phyloP scores from a whole-genome alignment of 2,888 invertebrate species.

The Synergus gifuensis region DNA sequence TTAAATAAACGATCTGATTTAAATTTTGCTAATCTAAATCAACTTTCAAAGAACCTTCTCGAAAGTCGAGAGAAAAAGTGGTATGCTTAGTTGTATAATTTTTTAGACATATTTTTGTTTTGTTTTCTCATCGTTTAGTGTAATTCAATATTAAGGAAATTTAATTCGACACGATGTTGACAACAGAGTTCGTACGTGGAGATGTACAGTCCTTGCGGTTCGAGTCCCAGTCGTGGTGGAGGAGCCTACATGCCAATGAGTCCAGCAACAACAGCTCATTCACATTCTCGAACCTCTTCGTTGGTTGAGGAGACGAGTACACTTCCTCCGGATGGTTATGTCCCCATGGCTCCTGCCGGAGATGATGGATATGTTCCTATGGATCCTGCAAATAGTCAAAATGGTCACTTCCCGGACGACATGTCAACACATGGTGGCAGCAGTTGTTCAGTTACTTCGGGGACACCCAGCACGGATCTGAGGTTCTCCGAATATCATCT shows the following conservation, averaged over 20 bases:
- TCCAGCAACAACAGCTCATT: slow-evolving; percentile 74
- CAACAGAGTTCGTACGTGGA: slow-evolving; percentile 79
- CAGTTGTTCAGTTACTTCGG: slow-evolving; percentile 87
- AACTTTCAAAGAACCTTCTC: not conserved
- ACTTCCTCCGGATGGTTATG: slow-evolving; percentile 80
- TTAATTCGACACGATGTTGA: slow-evolving; percentile 21
- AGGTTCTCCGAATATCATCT: slow-evolving; percentile 88
- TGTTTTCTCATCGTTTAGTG: slow-evolving; percentile 5
- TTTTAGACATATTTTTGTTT: not conserved
- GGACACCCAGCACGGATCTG: slow-evolving; percentile 89
- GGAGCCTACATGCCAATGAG: slow-evolving; percentile 80
- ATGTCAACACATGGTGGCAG: slow-evolving; percentile 83
- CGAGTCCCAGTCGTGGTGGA: slow-evolving; percentile 77
- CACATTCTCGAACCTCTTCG: slow-evolving; percentile 84
- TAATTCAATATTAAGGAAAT: slow-evolving; percentile 17
- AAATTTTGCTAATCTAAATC: not conserved
- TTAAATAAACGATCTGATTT: not conserved
- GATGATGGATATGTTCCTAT: slow-evolving; percentile 83
- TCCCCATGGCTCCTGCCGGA: slow-evolving; percentile 83
- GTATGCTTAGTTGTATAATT: not conserved
- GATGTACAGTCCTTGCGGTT: slow-evolving; percentile 79
- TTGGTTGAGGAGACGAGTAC: slow-evolving; percentile 78
- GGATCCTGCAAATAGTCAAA: slow-evolving; percentile 77
- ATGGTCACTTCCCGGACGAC: slow-evolving; percentile 75
- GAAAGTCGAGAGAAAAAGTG: not conserved